A percentile compares a stretch with the other conserved stretches of the same genome.
phyloP scores from a whole-genome alignment of 2,888 invertebrate species.

The Lissonota sp. region DNA sequence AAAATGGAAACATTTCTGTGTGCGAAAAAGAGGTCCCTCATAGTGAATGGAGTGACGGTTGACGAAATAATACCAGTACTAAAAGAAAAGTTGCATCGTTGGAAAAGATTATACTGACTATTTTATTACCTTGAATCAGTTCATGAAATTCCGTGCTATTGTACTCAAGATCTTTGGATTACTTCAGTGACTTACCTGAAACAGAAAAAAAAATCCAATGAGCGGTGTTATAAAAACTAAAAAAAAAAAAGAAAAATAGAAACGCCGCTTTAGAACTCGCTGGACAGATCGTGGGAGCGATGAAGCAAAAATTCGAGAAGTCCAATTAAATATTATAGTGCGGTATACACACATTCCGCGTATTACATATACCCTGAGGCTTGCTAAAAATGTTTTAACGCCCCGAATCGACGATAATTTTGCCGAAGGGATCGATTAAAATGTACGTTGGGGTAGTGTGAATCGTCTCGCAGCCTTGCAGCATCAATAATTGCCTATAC shows the following conservation, averaged over 20 bases:
- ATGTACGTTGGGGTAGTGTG: slow-evolving; percentile 32
- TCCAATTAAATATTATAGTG: slow-evolving; percentile 27
- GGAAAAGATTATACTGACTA: neutral
- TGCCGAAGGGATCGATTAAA: slow-evolving; percentile 59
- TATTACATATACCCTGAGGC: slow-evolving; percentile 2
- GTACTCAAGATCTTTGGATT: slow-evolving; percentile 19
- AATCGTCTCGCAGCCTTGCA: slow-evolving; percentile 24
- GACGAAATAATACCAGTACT: too few relatives aligned
- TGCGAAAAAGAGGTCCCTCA: neutral
- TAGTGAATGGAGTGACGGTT: neutral
- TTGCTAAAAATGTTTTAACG: slow-evolving; percentile 26
- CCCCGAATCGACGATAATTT: slow-evolving; percentile 50
- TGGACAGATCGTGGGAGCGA: slow-evolving; percentile 9
- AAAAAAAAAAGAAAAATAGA: slow-evolving; percentile 56
- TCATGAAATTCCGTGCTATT: neutral
- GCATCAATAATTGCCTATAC: slow-evolving; percentile 32
- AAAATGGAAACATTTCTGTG: slow-evolving; percentile 24
- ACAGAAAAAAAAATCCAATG: slow-evolving; percentile 59
- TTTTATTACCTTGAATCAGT: too few relatives aligned
- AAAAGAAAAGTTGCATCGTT: too few relatives aligned
- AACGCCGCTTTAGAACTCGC: neutral
- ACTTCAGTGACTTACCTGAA: slow-evolving; percentile 73
- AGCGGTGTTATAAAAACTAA: slow-evolving; percentile 58
- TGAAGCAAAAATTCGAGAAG: slow-evolving; percentile 31
- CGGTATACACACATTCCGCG: slow-evolving; percentile 1